These are phyloP conservation scores for Drosophila athabasca DNA, from an alignment of 1,140 invertebrate genomes.

Conservation along the genomic window DNA sequence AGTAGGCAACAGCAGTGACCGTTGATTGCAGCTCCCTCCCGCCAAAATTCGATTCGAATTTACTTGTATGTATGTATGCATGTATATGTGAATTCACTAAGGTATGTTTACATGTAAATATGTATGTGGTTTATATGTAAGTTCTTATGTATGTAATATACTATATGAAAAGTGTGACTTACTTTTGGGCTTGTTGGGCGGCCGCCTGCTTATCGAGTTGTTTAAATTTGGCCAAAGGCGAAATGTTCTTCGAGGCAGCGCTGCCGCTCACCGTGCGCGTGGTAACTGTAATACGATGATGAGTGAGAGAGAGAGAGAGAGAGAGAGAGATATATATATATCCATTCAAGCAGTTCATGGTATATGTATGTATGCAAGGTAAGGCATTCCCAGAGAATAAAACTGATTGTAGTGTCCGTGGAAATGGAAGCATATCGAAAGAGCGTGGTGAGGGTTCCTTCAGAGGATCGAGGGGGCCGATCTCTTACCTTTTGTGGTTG, in stretches of 20 bases:
- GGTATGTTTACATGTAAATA: slow-evolving; percentile 1
- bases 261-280: slow-evolving; percentile 86
- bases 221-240: slow-evolving; percentile 94
- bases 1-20: too few species aligned
- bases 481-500: slow-evolving; percentile 78
- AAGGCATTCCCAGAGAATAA: neutral
- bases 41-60: slow-evolving; percentile 1
- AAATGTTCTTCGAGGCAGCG: slow-evolving; percentile 88
- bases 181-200: slow-evolving; percentile 90
- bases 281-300: slow-evolving; percentile 86
- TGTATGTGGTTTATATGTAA: slow-evolving; percentile 1
- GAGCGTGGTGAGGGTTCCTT: too few species aligned
- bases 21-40: neutral
- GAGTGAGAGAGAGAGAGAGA: too few species aligned
- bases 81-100: slow-evolving; percentile 6
- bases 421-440: too few species aligned
- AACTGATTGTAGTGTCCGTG: too few species aligned
- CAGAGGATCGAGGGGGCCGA: too few species aligned
- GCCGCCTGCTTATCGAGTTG: slow-evolving; percentile 93
- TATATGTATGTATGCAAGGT: neutral
- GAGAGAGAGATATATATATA: too few species aligned
- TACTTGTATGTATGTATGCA: slow-evolving; percentile 4
- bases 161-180: slow-evolving; percentile 68
- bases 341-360: too few species aligned
- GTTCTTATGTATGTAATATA: neutral